Conservation (phyloP, 2,888 invertebrate species). For the Ectemnius lituratus region DNA sequence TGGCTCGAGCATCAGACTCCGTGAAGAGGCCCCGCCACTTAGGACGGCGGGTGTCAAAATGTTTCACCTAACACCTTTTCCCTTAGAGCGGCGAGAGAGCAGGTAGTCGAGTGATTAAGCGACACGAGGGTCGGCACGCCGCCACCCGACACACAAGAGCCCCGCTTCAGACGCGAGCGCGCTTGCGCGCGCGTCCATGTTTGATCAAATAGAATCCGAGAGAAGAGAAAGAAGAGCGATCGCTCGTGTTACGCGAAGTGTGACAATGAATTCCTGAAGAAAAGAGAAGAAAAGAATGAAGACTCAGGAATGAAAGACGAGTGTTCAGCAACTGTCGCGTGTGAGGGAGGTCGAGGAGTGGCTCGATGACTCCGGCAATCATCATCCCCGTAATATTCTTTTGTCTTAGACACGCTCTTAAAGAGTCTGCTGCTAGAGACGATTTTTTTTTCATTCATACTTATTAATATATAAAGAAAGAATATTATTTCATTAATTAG, state of each 20-base stretch:
- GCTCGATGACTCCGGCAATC: conserved; percentile 5
- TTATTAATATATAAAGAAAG: too few species aligned
- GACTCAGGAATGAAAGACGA: not conserved
- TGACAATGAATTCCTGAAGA: too few species aligned
- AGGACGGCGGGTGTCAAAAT: conserved; percentile 6
- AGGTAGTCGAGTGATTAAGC: conserved; percentile 5
- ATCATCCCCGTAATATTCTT: conserved; percentile 4
- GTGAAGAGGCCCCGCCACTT: conserved; percentile 1
- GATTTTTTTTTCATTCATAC: too few species aligned
- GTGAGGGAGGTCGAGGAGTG: not conserved
- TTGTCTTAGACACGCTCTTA: not conserved
- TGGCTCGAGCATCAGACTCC: conserved; percentile 6
- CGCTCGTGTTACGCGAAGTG: too few species aligned
- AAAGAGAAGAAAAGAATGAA: too few species aligned
- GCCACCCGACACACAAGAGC: not conserved
- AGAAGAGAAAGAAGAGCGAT: not conserved
- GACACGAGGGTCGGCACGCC: conserved; percentile 6
- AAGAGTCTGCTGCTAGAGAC: too few species aligned
- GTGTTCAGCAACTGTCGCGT: not conserved
- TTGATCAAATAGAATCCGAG: not conserved
- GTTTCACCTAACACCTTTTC: conserved; percentile 7
- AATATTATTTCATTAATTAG: too few species aligned
- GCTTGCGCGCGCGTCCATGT: not conserved
- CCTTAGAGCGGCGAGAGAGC: not conserved
- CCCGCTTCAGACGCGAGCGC: not conserved